These are phyloP conservation scores for Dolichopus griseipennis DNA, from an alignment of 2,888 invertebrate genomes.

Conservation along the genomic window DNA sequence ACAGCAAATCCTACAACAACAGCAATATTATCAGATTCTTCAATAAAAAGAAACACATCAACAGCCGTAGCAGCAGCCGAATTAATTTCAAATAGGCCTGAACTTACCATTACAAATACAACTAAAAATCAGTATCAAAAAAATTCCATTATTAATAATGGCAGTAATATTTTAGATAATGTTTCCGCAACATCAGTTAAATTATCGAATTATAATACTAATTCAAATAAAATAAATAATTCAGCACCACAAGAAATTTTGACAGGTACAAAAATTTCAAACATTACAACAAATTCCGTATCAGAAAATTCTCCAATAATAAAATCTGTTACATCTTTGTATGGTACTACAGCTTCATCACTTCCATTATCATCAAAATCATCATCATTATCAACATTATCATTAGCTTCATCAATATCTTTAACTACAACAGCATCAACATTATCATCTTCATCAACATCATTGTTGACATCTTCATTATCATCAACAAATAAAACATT, in stretches of 20 bases:
- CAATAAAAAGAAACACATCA: neutral
- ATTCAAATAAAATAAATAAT: neutral
- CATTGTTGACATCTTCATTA: neutral
- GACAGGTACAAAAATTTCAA: neutral
- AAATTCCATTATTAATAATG: slow-evolving; percentile 1
- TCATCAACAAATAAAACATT: slow-evolving; percentile 5
- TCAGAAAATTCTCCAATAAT: neutral
- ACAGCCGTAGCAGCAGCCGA: neutral
- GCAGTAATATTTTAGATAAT: neutral
- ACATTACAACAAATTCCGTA: neutral
- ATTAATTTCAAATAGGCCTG: slow-evolving; percentile 1
- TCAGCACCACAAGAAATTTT: neutral
- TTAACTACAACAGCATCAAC: neutral
- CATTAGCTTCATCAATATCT: neutral
- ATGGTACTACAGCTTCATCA: neutral
- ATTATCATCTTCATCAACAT: neutral
- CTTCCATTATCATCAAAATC: neutral
- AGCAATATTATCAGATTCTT: neutral
- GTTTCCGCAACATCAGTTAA: neutral
- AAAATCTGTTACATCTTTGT: neutral
- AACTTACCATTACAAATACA: slow-evolving; percentile 1
- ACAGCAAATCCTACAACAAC: neutral
- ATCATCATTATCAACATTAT: neutral
- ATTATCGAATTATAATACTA: neutral
- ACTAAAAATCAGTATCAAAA: neutral